Conservation (phyloP, 2,888 invertebrate species). For the Hemicrepidius hirtus region DNA sequence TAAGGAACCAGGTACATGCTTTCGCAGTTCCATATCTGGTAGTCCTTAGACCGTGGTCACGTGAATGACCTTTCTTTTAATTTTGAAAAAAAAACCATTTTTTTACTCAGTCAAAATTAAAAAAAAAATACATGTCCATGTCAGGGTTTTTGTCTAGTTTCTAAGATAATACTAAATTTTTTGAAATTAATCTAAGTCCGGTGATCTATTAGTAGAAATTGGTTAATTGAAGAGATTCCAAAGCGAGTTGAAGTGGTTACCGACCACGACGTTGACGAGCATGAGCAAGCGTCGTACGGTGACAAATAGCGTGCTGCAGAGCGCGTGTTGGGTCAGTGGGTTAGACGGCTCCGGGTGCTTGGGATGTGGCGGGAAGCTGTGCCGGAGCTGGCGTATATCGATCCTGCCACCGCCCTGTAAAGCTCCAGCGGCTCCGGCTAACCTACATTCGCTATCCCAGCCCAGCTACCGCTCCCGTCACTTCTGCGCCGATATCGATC, state of each 20-base stretch:
- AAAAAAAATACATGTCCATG: slow-evolving; percentile 5
- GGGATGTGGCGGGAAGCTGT: slow-evolving; percentile 61
- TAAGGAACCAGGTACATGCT: slow-evolving; percentile 67
- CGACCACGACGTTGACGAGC: slow-evolving; percentile 38
- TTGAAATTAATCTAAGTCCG: slow-evolving; percentile 13
- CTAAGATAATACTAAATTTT: slow-evolving; percentile 11
- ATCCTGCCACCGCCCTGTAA: slow-evolving; percentile 62
- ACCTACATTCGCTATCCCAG: slow-evolving; percentile 70
- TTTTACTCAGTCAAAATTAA: not conserved
- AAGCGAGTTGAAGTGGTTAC: slow-evolving; percentile 37
- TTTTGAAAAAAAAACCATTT: slow-evolving; percentile 7
- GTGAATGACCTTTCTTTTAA: not conserved
- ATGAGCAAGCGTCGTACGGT: slow-evolving; percentile 47
- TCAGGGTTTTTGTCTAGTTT: not conserved
- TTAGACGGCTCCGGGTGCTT: slow-evolving; percentile 58
- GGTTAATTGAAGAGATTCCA: slow-evolving; percentile 31
- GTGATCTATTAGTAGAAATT: slow-evolving; percentile 12
- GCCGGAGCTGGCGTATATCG: slow-evolving; percentile 58
- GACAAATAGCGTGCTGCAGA: slow-evolving; percentile 54
- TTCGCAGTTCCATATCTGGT: slow-evolving; percentile 46
- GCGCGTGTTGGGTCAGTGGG: slow-evolving; percentile 61
- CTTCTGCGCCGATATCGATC: slow-evolving; percentile 63
- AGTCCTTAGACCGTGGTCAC: slow-evolving; percentile 41
- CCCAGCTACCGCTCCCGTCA: slow-evolving; percentile 64
- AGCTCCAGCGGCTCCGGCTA: slow-evolving; percentile 68